Conservation (phyloP, 2,888 invertebrate species). For the Stenchaetothrips biformis region DNA sequence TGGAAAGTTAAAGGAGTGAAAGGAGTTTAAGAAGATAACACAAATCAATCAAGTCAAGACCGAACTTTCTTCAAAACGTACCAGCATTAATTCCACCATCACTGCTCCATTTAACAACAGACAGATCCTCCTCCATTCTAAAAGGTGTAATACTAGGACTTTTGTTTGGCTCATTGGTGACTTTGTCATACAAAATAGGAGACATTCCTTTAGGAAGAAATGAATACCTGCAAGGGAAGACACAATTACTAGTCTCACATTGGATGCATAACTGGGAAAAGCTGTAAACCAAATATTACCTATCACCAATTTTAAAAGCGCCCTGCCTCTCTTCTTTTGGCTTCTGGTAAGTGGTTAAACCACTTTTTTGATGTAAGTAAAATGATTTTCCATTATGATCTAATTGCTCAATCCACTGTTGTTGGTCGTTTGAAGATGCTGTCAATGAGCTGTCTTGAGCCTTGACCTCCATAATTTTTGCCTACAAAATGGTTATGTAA, state of each 20-base stretch:
- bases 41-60: too few species aligned
- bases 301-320: background rate
- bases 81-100: slow-evolving; percentile 42
- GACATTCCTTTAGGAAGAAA: slow-evolving; percentile 60
- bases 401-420: slow-evolving; percentile 35
- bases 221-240: slow-evolving; percentile 48
- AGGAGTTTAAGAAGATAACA: too few species aligned
- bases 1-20: background rate
- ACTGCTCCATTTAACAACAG: slow-evolving; percentile 45
- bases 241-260: slow-evolving; percentile 35
- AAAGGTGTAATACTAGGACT: slow-evolving; percentile 43
- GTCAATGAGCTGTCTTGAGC: background rate
- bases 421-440: slow-evolving; percentile 31
- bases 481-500: slow-evolving; percentile 28
- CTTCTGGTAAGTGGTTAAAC: slow-evolving; percentile 41
- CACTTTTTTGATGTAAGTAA: slow-evolving; percentile 43
- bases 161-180: slow-evolving; percentile 40
- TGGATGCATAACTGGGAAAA: background rate
- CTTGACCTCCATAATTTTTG: slow-evolving; percentile 28
- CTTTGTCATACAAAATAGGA: slow-evolving; percentile 49
- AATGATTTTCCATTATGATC: slow-evolving; percentile 40
- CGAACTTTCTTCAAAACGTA: background rate
- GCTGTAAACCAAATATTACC: background rate
- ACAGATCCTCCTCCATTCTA: slow-evolving; percentile 41
- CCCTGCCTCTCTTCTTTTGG: slow-evolving; percentile 37